Evolutionary conservation across 2,888 invertebrate species (phyloP).

Genomic region (Ophraella communa): DNA sequence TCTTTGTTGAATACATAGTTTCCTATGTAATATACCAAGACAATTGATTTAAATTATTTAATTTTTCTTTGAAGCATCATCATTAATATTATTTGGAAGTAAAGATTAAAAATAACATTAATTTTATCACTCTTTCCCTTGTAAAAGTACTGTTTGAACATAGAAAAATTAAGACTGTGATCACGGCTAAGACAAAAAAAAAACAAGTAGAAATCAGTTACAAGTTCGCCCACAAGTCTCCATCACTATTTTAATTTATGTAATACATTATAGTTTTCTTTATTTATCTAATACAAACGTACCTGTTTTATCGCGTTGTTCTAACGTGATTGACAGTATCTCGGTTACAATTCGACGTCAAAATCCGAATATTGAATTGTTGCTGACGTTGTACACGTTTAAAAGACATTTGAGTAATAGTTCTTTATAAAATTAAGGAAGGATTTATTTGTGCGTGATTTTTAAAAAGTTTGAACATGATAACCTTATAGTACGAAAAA

Average conservation of each 20-base stretch:
- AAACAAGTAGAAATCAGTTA: conserved; percentile 23
- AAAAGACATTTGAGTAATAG: not conserved
- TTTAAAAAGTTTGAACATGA: too few species aligned
- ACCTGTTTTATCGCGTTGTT: conserved; percentile 3
- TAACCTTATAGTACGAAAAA: too few species aligned
- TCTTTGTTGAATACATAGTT: too few species aligned
- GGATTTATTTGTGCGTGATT: too few species aligned
- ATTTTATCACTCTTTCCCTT: conserved; percentile 2
- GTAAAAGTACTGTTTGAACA: not conserved
- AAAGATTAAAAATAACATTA: conserved; percentile 9
- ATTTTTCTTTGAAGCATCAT: not conserved
- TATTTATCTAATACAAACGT: conserved; percentile 16
- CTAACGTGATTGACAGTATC: conserved; percentile 12
- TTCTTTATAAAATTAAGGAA: not conserved
- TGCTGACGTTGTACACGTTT: not conserved
- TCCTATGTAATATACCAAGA: not conserved
- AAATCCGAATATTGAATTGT: conserved; percentile 9
- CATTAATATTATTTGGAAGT: conserved; percentile 1
- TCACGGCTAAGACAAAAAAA: conserved; percentile 7
- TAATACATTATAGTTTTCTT: conserved; percentile 19
- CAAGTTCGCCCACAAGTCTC: conserved; percentile 30
- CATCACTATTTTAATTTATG: conserved; percentile 22
- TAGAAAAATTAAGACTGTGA: not conserved
- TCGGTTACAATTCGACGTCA: conserved; percentile 9
- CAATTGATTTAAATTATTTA: not conserved